A percentile compares a stretch with the other conserved stretches of the same genome.
These are phyloP conservation scores for Rhysida immarginata DNA, from an alignment of 1,140 invertebrate species.

Conservation along the genomic window DNA sequence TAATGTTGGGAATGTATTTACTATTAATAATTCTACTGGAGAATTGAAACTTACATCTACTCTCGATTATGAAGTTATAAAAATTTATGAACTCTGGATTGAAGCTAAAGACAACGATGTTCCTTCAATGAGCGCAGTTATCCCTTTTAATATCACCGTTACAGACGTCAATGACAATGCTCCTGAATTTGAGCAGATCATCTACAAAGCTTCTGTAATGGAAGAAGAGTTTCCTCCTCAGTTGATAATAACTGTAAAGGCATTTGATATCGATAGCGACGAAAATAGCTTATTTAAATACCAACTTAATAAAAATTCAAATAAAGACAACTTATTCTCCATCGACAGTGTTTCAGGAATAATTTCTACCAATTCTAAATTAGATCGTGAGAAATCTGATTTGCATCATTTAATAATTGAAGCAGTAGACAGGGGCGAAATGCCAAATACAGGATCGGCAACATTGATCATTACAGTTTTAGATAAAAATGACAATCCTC, in stretches of 20 bases:
- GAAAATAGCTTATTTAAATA: constrained; percentile 72
- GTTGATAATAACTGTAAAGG: constrained; percentile 56
- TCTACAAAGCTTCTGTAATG: constrained; percentile 67
- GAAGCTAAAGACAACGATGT: constrained; percentile 72
- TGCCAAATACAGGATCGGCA: constrained; percentile 62
- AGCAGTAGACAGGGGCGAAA: constrained; percentile 71
- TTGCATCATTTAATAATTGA: constrained; percentile 68
- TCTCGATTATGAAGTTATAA: constrained; percentile 74
- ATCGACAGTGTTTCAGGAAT: constrained; percentile 65
- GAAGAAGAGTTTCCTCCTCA: constrained; percentile 74
- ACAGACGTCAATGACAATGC: constrained; percentile 83
- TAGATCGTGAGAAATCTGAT: constrained; percentile 77
- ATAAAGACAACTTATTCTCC: constrained; percentile 33
- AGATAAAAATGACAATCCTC: constrained; percentile 91
- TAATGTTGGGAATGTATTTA: constrained; percentile 68
- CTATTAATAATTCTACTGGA: constrained; percentile 59
- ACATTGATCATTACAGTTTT: constrained; percentile 67
- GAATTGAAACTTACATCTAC: constrained; percentile 53
- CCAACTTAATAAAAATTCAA: constrained; percentile 43
- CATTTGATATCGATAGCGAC: constrained; percentile 71
- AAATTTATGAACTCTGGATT: constrained; percentile 78
- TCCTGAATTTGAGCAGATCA: constrained; percentile 56
- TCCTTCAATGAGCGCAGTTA: constrained; percentile 52
- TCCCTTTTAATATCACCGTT: constrained; percentile 61
- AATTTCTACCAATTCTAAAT: constrained; percentile 60